Evolutionary conservation across 2,113 vertebrate genomes (phyloP).

Genomic region (Procavia capensis): DNA sequence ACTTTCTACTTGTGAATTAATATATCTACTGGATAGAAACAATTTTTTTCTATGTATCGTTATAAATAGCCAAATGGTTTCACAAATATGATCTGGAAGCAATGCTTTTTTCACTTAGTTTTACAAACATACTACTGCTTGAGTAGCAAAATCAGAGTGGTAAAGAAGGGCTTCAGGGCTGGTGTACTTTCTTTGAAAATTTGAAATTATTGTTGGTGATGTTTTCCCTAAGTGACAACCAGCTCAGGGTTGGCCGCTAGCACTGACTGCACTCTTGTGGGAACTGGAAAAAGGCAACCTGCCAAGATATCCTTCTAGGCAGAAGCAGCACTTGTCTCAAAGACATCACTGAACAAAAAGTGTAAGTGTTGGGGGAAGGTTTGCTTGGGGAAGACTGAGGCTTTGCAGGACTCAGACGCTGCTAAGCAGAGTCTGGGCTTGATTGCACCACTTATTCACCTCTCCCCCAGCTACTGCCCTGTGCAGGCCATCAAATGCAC

Average conservation of each 20-base stretch:
- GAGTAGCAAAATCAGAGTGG: background rate
- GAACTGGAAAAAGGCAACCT: background rate
- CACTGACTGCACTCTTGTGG: background rate
- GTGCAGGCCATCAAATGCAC: background rate
- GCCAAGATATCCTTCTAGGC: too few relatives aligned
- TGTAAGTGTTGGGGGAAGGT: accelerated
- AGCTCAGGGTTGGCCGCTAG: background rate
- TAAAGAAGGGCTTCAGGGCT: background rate
- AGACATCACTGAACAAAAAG: background rate
- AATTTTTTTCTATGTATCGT: slow-evolving; percentile 43
- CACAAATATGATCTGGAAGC: background rate
- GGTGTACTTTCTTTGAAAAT: background rate
- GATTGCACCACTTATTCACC: background rate
- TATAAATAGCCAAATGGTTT: slow-evolving; percentile 10
- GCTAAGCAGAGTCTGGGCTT: background rate
- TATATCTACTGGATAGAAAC: slow-evolving; percentile 40
- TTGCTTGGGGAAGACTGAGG: background rate
- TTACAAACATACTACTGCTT: background rate
- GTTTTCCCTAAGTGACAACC: slow-evolving; percentile 3
- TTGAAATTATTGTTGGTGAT: background rate
- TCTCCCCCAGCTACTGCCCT: background rate
- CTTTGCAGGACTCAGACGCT: background rate
- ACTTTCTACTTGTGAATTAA: slow-evolving; percentile 48
- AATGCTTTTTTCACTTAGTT: background rate
- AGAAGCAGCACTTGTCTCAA: background rate